phyloP scores from a whole-genome alignment of 2,888 invertebrate genomes.

The Conops quadrifasciatus region DNA sequence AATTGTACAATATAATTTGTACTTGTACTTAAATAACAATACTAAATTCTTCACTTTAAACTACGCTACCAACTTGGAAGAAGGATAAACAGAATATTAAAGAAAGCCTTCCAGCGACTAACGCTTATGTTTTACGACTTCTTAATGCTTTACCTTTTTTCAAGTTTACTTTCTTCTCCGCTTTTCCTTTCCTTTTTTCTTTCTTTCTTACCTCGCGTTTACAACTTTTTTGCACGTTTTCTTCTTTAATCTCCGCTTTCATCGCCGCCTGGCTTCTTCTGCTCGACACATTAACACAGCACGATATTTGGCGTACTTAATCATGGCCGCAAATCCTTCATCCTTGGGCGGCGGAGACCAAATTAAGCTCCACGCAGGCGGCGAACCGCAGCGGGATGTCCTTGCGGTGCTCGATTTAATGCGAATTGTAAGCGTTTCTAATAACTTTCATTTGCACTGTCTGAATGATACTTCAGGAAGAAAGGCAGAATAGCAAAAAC shows the following conservation, averaged over 20 bases:
- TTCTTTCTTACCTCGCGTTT: no score
- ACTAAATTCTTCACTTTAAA: no score
- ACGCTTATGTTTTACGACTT: no score
- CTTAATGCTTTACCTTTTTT: neutral
- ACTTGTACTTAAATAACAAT: no score
- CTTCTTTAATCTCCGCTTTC: conserved; percentile 4
- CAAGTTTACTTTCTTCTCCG: neutral
- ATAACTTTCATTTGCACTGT: conserved; percentile 33
- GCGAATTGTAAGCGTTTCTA: conserved; percentile 34
- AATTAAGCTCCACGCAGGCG: conserved; percentile 54
- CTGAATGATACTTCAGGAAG: neutral
- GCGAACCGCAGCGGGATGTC: conserved; percentile 36
- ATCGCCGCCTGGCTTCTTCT: neutral
- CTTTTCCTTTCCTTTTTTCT: neutral
- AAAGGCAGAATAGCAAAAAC: neutral
- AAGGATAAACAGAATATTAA: no score
- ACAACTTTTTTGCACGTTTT: neutral
- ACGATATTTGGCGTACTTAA: conserved; percentile 28
- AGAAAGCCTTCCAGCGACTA: no score
- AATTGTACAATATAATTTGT: no score
- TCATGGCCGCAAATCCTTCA: conserved; percentile 27
- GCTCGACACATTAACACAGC: conserved; percentile 26
- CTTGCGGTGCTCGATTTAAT: conserved; percentile 29
- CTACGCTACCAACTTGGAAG: no score
- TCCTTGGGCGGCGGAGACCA: conserved; percentile 53